Base-by-base conservation (phyloP, 35 echinoderm and acorn worm species). In the Heliocidaris erythrogramma region DNA sequence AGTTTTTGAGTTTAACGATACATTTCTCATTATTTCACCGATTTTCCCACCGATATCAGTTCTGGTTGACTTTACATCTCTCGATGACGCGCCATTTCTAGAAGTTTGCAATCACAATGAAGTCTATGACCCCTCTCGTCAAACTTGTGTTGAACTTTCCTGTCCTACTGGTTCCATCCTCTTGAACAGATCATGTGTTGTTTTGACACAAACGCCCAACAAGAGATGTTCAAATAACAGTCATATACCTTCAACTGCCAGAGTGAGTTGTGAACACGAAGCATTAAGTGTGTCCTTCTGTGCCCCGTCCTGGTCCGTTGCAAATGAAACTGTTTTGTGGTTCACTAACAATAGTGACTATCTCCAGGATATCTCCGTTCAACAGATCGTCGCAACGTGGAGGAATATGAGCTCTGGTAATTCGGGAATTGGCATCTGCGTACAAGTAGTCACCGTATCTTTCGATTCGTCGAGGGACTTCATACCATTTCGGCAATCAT, bases 1-100 rank as follows among this genome's bases (percentile, higher is more conserved):
- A n/a, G n/a, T n/a, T n/a, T n/a, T n/a, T n/a, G n/a, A n/a, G n/a
- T n/a, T n/a, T n/a, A n/a, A n/a, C n/a, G n/a, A n/a, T n/a, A n/a
- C n/a, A n/a, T n/a, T n/a, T n/a, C n/a, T n/a, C n/a, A n/a, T n/a
- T n/a, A n/a, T n/a, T n/a, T n/a, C n/a, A n/a, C n/a, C n/a, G n/a
- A n/a, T n/a, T n/a, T 89, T 48, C 7, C 87, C 87, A 14, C 47
- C 87, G 16, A 89, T 89, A 42, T 89, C 87, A 42, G 87, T 89
- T 42, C 31, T 89, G 47, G 31, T 89, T 89, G 87, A 89, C 32
- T 89, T 89, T 47, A 48, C 31, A 17, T 48, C 87, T 31, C 31
- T 42, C 31, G 17, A 48, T 89, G 87, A 89, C 17, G 17, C 47
- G 87, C 31, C 18, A 2, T 48, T 24, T 17, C 24, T 42, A 12